These are phyloP conservation scores for Neodon shergylaensis DNA, from an alignment of 2,113 vertebrate species.

Conservation along the genomic window DNA sequence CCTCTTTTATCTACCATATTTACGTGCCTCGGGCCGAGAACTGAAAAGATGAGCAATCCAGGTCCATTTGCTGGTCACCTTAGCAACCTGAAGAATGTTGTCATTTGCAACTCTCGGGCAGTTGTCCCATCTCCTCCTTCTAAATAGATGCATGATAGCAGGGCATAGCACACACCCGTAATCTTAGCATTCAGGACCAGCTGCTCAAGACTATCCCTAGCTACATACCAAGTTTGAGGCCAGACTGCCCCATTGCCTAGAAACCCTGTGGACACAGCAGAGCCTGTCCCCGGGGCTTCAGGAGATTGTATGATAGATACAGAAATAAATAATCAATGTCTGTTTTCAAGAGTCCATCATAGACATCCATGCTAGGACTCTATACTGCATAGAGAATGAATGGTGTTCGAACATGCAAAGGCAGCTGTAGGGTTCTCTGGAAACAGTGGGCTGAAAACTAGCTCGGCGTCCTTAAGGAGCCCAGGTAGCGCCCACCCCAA, in stretches of 20 bases:
- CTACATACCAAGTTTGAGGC: neutral
- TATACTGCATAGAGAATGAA: neutral
- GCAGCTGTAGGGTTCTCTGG: neutral
- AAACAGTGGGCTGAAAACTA: neutral
- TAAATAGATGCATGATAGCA: neutral
- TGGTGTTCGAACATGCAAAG: neutral
- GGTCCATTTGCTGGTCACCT: neutral
- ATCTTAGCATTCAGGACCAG: neutral
- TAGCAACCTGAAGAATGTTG: neutral
- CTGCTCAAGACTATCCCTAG: neutral
- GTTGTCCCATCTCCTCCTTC: neutral
- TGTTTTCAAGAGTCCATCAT: neutral
- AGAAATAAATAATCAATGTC: neutral
- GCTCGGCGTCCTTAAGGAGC: neutral
- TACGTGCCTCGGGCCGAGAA: neutral
- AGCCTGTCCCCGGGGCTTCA: neutral
- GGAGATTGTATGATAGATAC: neutral
- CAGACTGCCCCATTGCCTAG: neutral
- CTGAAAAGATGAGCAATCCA: neutral
- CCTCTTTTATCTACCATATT: constrained; percentile 65
- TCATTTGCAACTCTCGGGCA: neutral
- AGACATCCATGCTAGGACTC: neutral
- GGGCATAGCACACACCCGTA: neutral
- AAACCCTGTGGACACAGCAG: neutral
- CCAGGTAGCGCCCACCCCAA: neutral